phyloP scores from a whole-genome alignment of 2,113 vertebrate species.

The Peromyscus maniculatus region DNA sequence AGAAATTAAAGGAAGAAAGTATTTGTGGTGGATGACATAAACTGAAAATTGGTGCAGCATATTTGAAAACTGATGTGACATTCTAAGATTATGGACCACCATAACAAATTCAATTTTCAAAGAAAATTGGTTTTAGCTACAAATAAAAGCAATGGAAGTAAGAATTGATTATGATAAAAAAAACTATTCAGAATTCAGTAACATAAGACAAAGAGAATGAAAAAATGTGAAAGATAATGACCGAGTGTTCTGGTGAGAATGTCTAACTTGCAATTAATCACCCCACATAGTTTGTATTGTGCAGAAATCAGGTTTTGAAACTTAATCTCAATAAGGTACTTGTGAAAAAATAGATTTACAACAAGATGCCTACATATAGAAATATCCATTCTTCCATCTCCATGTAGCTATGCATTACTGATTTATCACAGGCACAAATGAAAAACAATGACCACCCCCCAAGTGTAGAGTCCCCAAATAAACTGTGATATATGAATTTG shows the following conservation, averaged over 20 bases:
- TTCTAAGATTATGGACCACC: not conserved
- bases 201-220: not conserved
- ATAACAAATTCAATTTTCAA: not conserved
- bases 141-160: not conserved
- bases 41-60: not conserved
- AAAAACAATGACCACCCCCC: not conserved
- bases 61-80: not conserved
- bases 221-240: not conserved
- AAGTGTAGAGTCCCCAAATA: conserved; percentile 1
- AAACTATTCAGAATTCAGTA: not conserved
- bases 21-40: not conserved
- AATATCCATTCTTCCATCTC: too few relatives aligned
- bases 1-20: not conserved
- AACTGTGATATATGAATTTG: not conserved
- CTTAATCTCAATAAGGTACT: not conserved
- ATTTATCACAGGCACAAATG: not conserved
- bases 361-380: not conserved
- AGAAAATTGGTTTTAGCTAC: not conserved
- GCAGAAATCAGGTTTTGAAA: not conserved
- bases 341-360: not conserved
- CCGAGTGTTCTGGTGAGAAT: not conserved
- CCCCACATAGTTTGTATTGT: not conserved
- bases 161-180: not conserved
- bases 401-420: not conserved
- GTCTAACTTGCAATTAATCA: not conserved